phyloP scores from a whole-genome alignment of 2,797 vertebrate genomes.

The Varecia variegata region DNA sequence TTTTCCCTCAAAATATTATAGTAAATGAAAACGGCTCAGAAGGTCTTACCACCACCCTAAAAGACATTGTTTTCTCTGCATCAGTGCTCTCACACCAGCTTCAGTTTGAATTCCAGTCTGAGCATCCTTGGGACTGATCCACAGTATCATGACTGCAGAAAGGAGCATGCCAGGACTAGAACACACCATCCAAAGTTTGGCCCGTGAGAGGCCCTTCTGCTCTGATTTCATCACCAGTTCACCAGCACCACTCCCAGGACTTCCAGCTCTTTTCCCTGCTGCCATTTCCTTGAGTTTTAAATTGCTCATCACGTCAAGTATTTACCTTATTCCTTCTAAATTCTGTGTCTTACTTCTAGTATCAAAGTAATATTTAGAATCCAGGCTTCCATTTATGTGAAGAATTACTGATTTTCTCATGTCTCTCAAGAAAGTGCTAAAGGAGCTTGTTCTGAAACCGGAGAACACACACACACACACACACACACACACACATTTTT shows the following conservation, averaged over 20 bases:
- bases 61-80: background rate
- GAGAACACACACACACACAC: background rate
- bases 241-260: background rate
- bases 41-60: background rate
- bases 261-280: background rate
- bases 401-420: background rate
- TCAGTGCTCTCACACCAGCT: background rate
- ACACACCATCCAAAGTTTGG: background rate
- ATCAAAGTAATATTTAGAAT: background rate
- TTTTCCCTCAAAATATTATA: conserved; percentile 9
- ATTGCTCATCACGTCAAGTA: background rate
- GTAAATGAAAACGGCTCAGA: background rate
- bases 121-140: background rate
- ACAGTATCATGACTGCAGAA: background rate
- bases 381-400: background rate
- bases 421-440: background rate
- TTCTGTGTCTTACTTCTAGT: background rate
- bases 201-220: background rate
- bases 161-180: background rate
- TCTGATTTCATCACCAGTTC: background rate
- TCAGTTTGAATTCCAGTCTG: background rate
- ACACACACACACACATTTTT: background rate
- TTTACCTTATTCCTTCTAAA: background rate
- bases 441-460: background rate
- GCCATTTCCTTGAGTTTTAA: background rate